Conservation (phyloP, 2,797 vertebrate species). For the Paedocypris micromegethes region DNA sequence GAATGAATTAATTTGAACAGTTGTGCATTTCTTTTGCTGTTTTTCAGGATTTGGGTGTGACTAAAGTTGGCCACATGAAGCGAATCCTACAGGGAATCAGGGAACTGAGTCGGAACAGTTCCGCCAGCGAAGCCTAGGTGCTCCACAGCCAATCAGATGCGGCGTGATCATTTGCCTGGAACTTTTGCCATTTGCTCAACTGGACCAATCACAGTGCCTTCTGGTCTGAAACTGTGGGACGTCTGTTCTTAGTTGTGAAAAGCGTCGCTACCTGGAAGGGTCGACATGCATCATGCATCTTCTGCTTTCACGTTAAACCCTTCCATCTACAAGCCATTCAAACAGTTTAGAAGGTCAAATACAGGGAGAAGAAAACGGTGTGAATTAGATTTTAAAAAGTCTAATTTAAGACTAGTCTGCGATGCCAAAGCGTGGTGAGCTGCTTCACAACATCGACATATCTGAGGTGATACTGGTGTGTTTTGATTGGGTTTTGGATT, state of each 20-base stretch:
- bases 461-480: too few species aligned
- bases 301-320: too few species aligned
- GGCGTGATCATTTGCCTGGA: not conserved
- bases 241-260: conserved; percentile 17
- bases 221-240: conserved; percentile 27
- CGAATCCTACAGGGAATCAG: conserved; percentile 91
- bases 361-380: too few species aligned
- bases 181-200: not conserved
- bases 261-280: not conserved
- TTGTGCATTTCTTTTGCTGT: not conserved
- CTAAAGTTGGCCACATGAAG: conserved; percentile 98
- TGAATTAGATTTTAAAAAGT: too few species aligned
- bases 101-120: conserved; percentile 81
- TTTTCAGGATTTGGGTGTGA: conserved; percentile 87
- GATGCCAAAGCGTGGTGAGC: too few species aligned
- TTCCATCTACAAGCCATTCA: too few species aligned
- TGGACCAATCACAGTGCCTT: conserved; percentile 47
- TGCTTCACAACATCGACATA: too few species aligned
- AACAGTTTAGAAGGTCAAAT: too few species aligned
- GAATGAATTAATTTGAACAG: too few species aligned
- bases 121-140: conserved; percentile 79
- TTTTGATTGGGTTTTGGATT: too few species aligned
- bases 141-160: conserved; percentile 41
- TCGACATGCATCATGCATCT: too few species aligned
- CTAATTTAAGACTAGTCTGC: too few species aligned